Conservation (phyloP, 2,797 vertebrate genomes). For the Smutsia temminckii region DNA sequence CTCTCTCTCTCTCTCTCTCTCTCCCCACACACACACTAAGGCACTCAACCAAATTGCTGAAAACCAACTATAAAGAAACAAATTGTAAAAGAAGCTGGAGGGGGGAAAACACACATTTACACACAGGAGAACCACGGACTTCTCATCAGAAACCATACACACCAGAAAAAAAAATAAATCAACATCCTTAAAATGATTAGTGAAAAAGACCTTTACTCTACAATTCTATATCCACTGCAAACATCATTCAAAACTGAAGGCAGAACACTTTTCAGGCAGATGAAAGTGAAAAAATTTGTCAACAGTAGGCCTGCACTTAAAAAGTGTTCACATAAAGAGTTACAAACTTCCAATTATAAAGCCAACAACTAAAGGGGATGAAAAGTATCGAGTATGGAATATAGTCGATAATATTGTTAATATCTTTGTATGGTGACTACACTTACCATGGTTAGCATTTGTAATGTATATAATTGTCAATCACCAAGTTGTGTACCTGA, state of each 20-base stretch:
- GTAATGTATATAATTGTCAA: no score
- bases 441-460: no score
- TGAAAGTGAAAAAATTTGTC: background rate
- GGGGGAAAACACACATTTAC: background rate
- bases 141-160: background rate
- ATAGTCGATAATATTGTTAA: no score
- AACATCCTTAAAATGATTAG: background rate
- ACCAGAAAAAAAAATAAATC: background rate
- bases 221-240: background rate
- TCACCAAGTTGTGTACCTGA: no score
- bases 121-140: background rate
- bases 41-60: background rate
- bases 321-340: background rate
- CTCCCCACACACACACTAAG: background rate
- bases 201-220: background rate
- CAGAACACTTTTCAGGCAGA: background rate
- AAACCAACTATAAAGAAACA: background rate
- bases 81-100: background rate
- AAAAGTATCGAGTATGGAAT: no score
- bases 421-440: no score
- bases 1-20: background rate
- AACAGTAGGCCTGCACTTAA: background rate
- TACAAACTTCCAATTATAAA: no score
- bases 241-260: background rate
- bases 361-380: no score